Base-by-base conservation (phyloP, 2,113 vertebrate genomes). In the Chaetops frenatus region DNA sequence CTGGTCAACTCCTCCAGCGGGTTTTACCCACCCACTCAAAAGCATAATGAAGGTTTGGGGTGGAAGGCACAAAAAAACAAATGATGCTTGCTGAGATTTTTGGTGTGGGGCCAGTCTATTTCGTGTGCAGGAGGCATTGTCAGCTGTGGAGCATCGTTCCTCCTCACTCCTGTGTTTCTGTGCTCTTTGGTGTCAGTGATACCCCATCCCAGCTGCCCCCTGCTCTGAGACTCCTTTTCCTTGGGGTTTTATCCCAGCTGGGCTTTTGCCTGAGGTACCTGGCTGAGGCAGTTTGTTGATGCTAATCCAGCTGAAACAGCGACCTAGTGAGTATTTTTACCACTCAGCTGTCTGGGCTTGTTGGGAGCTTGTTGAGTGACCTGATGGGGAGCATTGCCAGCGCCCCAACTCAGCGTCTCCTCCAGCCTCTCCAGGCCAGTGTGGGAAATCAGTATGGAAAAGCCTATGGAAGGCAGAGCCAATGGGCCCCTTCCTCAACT, bases 341-440 rank as follows among this genome's bases (percentile, higher is more conserved):
- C 74, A 69, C 42, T 81, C 57, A 89, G 42, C 45, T 95, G 93
- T 58, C 96, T 94, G 74, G 91, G 71, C 95, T 90, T 82, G 95
- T 95, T 50, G 6, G 27, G 42, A 95, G 42, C 86, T 92, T 79
- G 91, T 72, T 78, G 33, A 36, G 74, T 76, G 86, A 95, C 86
- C 80, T 70, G 84, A 18, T 72, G 54, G 66, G 73, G 84, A 94
- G 16, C 1, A 2, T 17, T 82, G 86, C 94, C 91, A 92, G 84
- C 21, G 0, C 69, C 65, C 12, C 5, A 2, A 44, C 62, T 72
- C 29, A 7, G 66, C 3, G 3, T 88, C 76, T 94, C 35, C 80
- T 85, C 24, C 38, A 53, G 57, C 53, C 58, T 42, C 23, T 53
- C 56, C n/a, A 42, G 51, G 19, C 27, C 44, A 13, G 27, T 73